Evolutionary conservation across 1,140 invertebrate genomes (phyloP).

Genomic region (Megalopta genalis): DNA sequence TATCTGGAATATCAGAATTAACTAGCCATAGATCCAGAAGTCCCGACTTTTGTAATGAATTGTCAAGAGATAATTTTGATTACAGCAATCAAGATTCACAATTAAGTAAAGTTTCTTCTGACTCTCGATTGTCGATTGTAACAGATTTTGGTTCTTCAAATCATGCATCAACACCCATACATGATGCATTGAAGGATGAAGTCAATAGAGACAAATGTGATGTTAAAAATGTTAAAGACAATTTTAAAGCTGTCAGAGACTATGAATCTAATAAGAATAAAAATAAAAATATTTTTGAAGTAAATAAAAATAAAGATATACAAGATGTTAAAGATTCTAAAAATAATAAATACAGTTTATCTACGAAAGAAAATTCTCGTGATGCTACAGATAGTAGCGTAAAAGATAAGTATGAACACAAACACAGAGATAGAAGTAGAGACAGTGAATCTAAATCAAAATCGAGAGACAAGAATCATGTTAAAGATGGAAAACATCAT

Average conservation of each 20-base stretch:
- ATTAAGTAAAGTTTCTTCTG: conserved; percentile 82
- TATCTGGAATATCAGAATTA: conserved; percentile 83
- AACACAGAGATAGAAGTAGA: conserved; percentile 67
- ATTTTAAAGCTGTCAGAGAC: conserved; percentile 68
- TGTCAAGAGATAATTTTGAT: conserved; percentile 76
- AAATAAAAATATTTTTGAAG: conserved; percentile 76
- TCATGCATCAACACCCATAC: conserved; percentile 72
- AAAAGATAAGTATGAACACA: conserved; percentile 69
- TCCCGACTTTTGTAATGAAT: conserved; percentile 73
- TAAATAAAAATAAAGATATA: conserved; percentile 69
- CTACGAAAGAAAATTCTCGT: conserved; percentile 72
- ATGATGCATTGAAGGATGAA: conserved; percentile 73
- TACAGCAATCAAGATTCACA: conserved; percentile 81
- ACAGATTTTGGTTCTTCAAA: conserved; percentile 79
- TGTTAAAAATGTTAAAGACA: conserved; percentile 66
- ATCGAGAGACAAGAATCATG: conserved; percentile 43
- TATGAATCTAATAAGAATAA: conserved; percentile 70
- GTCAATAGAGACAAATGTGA: conserved; percentile 75
- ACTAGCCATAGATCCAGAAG: conserved; percentile 79
- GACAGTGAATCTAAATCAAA: conserved; percentile 62
- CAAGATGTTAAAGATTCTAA: conserved; percentile 69
- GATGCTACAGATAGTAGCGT: conserved; percentile 64
- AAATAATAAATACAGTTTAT: conserved; percentile 61
- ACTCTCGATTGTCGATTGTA: conserved; percentile 81
- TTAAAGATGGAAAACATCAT: conserved; percentile 58